Evolutionary conservation across 2,888 invertebrate genomes (phyloP).

Genomic region (Agrotis segetum): DNA sequence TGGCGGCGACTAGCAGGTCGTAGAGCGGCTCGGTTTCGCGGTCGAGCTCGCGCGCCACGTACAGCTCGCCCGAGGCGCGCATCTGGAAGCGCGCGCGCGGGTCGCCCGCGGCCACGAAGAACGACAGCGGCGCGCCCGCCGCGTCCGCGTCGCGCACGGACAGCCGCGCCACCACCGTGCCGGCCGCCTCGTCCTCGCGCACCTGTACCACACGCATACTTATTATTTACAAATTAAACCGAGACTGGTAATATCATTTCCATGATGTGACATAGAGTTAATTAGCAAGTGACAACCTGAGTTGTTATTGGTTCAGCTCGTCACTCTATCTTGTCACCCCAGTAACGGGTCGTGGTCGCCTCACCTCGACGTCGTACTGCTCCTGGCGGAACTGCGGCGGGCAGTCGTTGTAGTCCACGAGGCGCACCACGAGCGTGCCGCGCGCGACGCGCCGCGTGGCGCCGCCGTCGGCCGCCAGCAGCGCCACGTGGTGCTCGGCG

Average conservation of each 20-base stretch:
- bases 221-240: background rate
- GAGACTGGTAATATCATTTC: background rate
- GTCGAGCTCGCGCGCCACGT: conserved; percentile 95
- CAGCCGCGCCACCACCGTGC: conserved; percentile 83
- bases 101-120: conserved; percentile 96
- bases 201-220: conserved; percentile 58
- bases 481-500: conserved; percentile 94
- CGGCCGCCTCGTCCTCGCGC: conserved; percentile 84
- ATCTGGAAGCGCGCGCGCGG: conserved; percentile 96
- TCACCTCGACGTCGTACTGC: conserved; percentile 91
- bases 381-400: conserved; percentile 94
- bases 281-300: too few species aligned
- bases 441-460: conserved; percentile 93
- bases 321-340: too few species aligned
- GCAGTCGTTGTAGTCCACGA: conserved; percentile 98
- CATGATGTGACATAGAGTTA: too few species aligned
- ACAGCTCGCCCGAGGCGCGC: conserved; percentile 96
- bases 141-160: conserved; percentile 94
- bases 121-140: conserved; percentile 93
- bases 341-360: background rate
- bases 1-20: conserved; percentile 95
- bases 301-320: too few species aligned
- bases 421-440: conserved; percentile 94
- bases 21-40: conserved; percentile 95
- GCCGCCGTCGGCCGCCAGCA: conserved; percentile 95